A percentile compares a stretch with the other conserved stretches of the same genome.
Evolutionary conservation across 2,888 invertebrate genomes (phyloP).

Genomic region (Diachrysia chrysitis): DNA sequence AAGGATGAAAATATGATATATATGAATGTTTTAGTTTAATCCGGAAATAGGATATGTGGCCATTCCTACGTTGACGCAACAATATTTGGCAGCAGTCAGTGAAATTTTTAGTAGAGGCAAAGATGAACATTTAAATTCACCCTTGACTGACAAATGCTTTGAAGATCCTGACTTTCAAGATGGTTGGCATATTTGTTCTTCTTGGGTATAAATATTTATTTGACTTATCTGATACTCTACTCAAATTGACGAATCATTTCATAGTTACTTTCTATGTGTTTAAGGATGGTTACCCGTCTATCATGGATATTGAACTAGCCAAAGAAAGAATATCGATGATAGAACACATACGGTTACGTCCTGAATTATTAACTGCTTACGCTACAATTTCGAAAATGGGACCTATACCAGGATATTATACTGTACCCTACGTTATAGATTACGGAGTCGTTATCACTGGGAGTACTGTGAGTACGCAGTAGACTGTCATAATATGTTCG

Average conservation of each 20-base stretch:
- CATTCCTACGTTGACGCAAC: slow-evolving; percentile 77
- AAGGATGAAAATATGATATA: neutral
- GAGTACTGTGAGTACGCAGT: slow-evolving; percentile 70
- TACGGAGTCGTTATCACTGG: slow-evolving; percentile 88
- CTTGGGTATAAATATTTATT: slow-evolving; percentile 69
- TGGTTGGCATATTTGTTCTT: slow-evolving; percentile 81
- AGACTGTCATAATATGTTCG: neutral
- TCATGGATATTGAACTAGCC: slow-evolving; percentile 90
- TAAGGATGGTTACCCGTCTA: slow-evolving; percentile 85
- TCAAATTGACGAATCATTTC: neutral
- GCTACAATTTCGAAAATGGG: slow-evolving; percentile 71
- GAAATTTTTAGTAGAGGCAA: slow-evolving; percentile 71
- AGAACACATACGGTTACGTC: slow-evolving; percentile 80
- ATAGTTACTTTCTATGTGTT: slow-evolving; percentile 14
- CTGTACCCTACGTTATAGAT: slow-evolving; percentile 88
- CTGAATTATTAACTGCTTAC: slow-evolving; percentile 74
- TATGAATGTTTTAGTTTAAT: slow-evolving; percentile 66
- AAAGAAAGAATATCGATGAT: slow-evolving; percentile 88
- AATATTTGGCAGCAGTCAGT: slow-evolving; percentile 78
- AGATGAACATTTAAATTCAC: slow-evolving; percentile 76
- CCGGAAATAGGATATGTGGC: slow-evolving; percentile 84
- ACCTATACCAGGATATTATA: slow-evolving; percentile 84
- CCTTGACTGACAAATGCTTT: slow-evolving; percentile 77
- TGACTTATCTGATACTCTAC: neutral
- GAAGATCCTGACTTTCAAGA: slow-evolving; percentile 76